Conservation (phyloP, 2,888 invertebrate genomes). For the Ecliptopera silaceata region DNA sequence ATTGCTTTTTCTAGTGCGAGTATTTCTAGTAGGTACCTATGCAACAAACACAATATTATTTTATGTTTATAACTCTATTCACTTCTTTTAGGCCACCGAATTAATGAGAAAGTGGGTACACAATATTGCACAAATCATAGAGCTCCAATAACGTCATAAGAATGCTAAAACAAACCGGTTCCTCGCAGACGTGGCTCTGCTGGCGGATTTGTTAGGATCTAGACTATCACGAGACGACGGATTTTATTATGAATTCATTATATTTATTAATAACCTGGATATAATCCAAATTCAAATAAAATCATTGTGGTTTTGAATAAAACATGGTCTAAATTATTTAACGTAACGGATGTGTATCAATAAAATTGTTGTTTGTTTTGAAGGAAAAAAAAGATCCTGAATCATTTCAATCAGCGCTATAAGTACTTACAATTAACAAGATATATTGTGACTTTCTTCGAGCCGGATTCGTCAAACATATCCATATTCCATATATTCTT, state of each 20-base stretch:
- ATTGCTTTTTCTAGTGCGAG: background rate
- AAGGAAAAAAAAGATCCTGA: background rate
- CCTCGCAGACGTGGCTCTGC: constrained; percentile 7
- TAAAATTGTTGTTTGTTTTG: background rate
- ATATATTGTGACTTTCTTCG: background rate
- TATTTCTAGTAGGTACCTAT: background rate
- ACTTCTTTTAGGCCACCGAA: background rate
- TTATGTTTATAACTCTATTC: background rate
- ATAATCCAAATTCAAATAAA: constrained; percentile 9
- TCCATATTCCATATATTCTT: background rate
- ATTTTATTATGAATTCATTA: constrained; percentile 17
- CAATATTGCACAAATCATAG: constrained; percentile 34
- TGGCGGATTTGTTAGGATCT: constrained; percentile 22
- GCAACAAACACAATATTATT: background rate
- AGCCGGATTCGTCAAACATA: background rate
- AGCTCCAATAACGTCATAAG: constrained; percentile 26
- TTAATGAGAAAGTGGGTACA: constrained; percentile 26
- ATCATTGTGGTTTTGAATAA: constrained; percentile 16
- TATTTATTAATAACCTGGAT: constrained; percentile 19
- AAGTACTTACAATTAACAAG: background rate
- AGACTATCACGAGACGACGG: constrained; percentile 31
- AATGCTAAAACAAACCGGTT: constrained; percentile 28
- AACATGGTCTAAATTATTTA: constrained; percentile 10
- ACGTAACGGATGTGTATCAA: background rate
- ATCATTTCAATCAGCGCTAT: background rate